Base-by-base conservation (phyloP, 2,113 vertebrate genomes). In the Coptodon bakossiorum region DNA sequence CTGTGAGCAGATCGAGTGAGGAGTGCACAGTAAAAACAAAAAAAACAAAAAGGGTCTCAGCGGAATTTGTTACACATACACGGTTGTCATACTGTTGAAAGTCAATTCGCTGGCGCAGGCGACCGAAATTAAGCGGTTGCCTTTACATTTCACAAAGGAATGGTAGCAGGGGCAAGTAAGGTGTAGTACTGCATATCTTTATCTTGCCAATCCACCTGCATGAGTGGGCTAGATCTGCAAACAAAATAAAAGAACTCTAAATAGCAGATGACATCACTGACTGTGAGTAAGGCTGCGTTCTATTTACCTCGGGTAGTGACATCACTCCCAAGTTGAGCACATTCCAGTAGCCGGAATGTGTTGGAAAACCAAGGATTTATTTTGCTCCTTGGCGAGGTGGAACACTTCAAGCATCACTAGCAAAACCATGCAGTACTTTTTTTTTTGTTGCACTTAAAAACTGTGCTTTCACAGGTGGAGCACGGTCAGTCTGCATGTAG, bases 191-290 rank as follows among this genome's bases (percentile, higher is more conserved):
- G 34, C 54, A 50, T 48, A 54, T 82, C 48, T 54, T 81, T 24
- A 48, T 59, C 14, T 31, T 82, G 19, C 48, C 22, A 10, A 40
- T n/a, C 48, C 3, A 5, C 40, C 56, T 54, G 83, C 43, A 59
- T 11, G 34, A 38, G 31, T 27, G 57, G 82, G 45, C 48, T 8
- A 57, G 80, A 63, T 84, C 80, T 76, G 82, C 71, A 90, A 89
- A 78, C 61, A 80, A 85, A 86, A 87, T 71, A 66, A 84, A 90
- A 83, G 34, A n/a, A 40, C 34, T 81, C 86, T 48, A 88, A 90
- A 93, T 57, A 85, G 84, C 76, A 3, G 38, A 40, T 85, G 86
- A 90, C 71, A 84, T 88, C 81, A 90, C 29, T 40, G n/a, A 73
- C 80, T 59, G 71, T 88, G 87, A 71, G 66, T 71, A 71, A 43